phyloP scores from a whole-genome alignment of 2,113 vertebrate genomes.

The human (Homo sapiens) region DNA sequence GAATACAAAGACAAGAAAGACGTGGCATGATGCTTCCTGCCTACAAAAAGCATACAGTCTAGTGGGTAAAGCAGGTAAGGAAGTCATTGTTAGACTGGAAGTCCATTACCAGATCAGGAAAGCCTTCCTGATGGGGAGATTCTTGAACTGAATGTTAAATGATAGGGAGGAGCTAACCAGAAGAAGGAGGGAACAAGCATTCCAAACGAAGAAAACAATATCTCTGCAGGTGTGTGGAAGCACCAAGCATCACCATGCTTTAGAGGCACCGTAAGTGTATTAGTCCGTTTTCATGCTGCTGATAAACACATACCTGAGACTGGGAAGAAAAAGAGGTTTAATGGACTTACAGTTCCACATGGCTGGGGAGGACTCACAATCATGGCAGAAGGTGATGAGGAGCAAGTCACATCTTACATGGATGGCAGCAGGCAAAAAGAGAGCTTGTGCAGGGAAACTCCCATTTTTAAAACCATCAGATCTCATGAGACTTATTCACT shows the following conservation, averaged over 20 bases:
- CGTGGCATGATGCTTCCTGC: not conserved
- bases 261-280: not conserved
- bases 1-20: conserved; percentile 35
- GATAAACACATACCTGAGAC: too few relatives aligned
- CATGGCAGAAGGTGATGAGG: too few relatives aligned
- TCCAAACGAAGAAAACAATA: not conserved
- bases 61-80: not conserved
- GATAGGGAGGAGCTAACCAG: not conserved
- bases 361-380: too few relatives aligned
- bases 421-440: too few relatives aligned
- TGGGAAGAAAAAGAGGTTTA: too few relatives aligned
- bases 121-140: not conserved
- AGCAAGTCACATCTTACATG: too few relatives aligned
- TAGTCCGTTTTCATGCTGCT: too few relatives aligned
- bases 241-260: not conserved
- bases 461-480: too few relatives aligned
- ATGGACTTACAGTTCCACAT: too few relatives aligned
- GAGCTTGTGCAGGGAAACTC: too few relatives aligned
- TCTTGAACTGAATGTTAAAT: not conserved
- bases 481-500: too few relatives aligned
- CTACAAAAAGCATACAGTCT: not conserved
- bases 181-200: not conserved
- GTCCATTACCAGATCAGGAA: not conserved
- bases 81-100: not conserved
- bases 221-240: not conserved